Base-by-base conservation (phyloP, 2,888 invertebrate genomes). In the Chrysopilus asiliformis region DNA sequence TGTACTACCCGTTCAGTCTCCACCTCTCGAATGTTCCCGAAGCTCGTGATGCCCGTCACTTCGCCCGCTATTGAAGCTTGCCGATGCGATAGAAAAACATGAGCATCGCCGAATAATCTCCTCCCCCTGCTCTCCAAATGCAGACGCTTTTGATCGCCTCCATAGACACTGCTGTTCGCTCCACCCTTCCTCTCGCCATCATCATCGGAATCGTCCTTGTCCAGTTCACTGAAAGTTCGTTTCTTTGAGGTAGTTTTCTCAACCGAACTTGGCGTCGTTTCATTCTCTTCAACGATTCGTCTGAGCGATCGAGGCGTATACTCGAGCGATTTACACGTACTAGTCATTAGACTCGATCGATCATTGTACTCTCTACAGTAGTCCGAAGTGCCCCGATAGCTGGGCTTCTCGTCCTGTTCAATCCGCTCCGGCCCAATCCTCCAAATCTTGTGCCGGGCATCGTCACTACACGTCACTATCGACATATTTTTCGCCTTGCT, bases 401-500 rank as follows among this genome's bases (percentile, higher is more conserved):
- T 50, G 4, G 51, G 45, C 9, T 54, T 50, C 10, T 68, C 59
- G 35, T 54, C 56, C 0, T 57, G 53, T 3, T 56, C 51, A 13
- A 64, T 49, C 19, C 54, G 46, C 45, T 73, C 73, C 2, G 58
- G 58, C 0, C 76, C 76, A 25, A 82, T 61, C 31, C 76, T 67
- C 85, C 85, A 86, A 34, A 85, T 68, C 59, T 76, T 76, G 56
- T 82, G 80, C 0, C 74, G 65, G 9, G 79, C 77, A 64, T 89
- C 89, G 55, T 89, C 89, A 32, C 84, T 79, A 57, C 86, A 83
- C 0, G 87, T 87, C 10, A 84, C 78, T 30, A 86, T 60, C 55
- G 72, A 72, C 13, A 66, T 58, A 52, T 74, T 71, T 19, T 30
- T 17, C 8, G 59, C 57, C 4, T 53, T 46, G 46, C 77, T 74